phyloP scores from a whole-genome alignment of 2,888 invertebrate species.

The Sthenelais limicola region DNA sequence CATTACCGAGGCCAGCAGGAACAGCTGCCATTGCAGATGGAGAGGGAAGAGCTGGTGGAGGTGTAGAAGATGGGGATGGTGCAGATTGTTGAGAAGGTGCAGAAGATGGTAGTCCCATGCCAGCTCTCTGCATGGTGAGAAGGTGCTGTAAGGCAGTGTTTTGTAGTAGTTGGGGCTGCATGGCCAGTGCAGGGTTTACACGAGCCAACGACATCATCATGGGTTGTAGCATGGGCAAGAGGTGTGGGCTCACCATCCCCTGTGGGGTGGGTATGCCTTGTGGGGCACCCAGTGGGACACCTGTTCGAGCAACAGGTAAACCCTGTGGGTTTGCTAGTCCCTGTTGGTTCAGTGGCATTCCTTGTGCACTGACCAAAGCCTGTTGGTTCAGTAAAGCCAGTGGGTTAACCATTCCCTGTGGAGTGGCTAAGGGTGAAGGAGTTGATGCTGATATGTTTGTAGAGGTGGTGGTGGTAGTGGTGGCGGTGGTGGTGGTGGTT shows the following conservation, averaged over 20 bases:
- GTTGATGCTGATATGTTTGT: too few relatives aligned
- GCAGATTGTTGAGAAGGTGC: background rate
- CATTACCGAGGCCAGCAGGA: too few relatives aligned
- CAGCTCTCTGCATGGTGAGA: background rate
- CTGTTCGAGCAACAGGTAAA: background rate
- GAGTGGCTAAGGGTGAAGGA: too few relatives aligned
- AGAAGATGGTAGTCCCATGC: background rate
- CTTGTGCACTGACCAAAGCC: too few relatives aligned
- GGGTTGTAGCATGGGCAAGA: background rate
- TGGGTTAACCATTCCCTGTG: too few relatives aligned
- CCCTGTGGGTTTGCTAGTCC: background rate
- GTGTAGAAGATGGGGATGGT: background rate
- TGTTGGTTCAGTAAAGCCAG: too few relatives aligned
- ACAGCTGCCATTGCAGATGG: background rate
- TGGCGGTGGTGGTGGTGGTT: too few relatives aligned
- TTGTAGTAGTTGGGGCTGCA: slow-evolving; percentile 25
- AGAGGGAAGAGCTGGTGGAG: background rate
- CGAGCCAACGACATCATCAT: slow-evolving; percentile 26
- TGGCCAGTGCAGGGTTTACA: slow-evolving; percentile 9
- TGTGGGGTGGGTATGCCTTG: too few relatives aligned
- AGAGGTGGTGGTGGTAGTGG: too few relatives aligned
- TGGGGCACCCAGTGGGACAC: background rate
- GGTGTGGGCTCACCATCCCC: too few relatives aligned
- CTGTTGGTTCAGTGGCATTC: too few relatives aligned
- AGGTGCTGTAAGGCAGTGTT: slow-evolving; percentile 25